A percentile compares a stretch with the other conserved stretches of the same genome.
Evolutionary conservation across 2,888 invertebrate species (phyloP).

Genomic region (Peribatodes rhomboidaria): DNA sequence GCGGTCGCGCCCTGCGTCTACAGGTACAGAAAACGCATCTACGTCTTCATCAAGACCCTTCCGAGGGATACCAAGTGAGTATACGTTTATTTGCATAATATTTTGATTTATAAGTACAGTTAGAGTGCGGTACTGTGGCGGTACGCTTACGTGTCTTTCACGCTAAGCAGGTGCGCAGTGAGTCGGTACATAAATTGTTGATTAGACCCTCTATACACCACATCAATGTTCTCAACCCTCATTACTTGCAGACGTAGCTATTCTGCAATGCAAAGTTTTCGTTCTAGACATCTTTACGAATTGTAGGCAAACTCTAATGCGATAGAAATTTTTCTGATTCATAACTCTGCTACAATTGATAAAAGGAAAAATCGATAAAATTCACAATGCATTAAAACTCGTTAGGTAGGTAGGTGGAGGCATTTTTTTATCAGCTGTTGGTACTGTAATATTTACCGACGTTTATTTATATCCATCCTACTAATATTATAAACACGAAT

Average conservation of each 20-base stretch:
- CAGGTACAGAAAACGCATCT: constrained; percentile 85
- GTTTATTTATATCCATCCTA: too few relatives aligned
- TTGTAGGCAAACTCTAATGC: not conserved
- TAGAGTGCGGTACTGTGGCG: constrained; percentile 4
- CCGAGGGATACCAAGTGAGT: constrained; percentile 90
- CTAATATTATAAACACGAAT: too few relatives aligned
- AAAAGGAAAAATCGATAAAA: constrained; percentile 11
- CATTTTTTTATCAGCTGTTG: not conserved
- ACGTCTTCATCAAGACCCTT: constrained; percentile 88
- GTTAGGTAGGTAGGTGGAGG: not conserved
- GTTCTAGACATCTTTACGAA: not conserved
- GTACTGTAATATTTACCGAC: too few relatives aligned
- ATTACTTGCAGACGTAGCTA: not conserved
- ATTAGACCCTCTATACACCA: not conserved
- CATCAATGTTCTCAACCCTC: not conserved
- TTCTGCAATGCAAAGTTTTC: not conserved
- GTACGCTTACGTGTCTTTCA: constrained; percentile 15
- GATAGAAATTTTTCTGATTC: not conserved
- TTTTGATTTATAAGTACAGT: constrained; percentile 4
- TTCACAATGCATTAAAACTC: constrained; percentile 7
- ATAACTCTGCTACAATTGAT: not conserved
- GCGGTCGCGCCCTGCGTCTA: constrained; percentile 84
- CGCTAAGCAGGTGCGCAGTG: constrained; percentile 20
- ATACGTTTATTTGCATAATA: constrained; percentile 18
- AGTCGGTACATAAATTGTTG: constrained; percentile 5